A percentile compares a stretch with the other conserved stretches of the same genome.
Evolutionary conservation across 2,888 invertebrate genomes (phyloP).

Genomic region (Diarsia brunnea): DNA sequence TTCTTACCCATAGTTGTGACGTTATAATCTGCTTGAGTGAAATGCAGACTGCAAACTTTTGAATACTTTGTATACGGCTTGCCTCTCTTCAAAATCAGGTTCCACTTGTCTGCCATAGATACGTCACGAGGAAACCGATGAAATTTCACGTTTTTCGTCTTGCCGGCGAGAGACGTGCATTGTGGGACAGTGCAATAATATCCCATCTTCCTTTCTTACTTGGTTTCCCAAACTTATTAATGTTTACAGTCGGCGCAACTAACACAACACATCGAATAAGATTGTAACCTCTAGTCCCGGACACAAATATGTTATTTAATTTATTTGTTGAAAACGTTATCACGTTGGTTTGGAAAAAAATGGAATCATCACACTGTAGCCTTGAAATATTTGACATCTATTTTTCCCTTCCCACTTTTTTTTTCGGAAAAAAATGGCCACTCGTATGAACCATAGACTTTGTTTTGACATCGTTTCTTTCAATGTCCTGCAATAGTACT

Average conservation of each 20-base stretch:
- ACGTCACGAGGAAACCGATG: slow-evolving; percentile 87
- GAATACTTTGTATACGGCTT: slow-evolving; percentile 89
- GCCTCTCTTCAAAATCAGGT: slow-evolving; percentile 85
- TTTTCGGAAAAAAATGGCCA: slow-evolving; percentile 78
- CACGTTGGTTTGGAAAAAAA: slow-evolving; percentile 86
- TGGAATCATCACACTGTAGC: slow-evolving; percentile 89
- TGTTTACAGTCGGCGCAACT: slow-evolving; percentile 64
- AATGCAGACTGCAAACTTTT: slow-evolving; percentile 89
- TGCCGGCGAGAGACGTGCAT: slow-evolving; percentile 90
- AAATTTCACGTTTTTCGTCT: slow-evolving; percentile 89
- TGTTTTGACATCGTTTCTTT: slow-evolving; percentile 56
- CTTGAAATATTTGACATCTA: slow-evolving; percentile 90
- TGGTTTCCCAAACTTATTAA: slow-evolving; percentile 61
- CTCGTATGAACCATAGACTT: slow-evolving; percentile 75
- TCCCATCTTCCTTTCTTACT: slow-evolving; percentile 81
- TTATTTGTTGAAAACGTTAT: slow-evolving; percentile 86
- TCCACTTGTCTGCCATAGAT: slow-evolving; percentile 86
- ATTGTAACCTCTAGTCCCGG: slow-evolving; percentile 63
- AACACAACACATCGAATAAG: slow-evolving; percentile 74
- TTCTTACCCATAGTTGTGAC: slow-evolving; percentile 90
- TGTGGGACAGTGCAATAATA: slow-evolving; percentile 90
- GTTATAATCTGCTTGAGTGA: slow-evolving; percentile 87
- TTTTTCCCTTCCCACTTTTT: slow-evolving; percentile 86
- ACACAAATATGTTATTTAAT: slow-evolving; percentile 70
- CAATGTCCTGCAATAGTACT: slow-evolving; percentile 23